A percentile compares a stretch with the other conserved stretches of the same genome.
Evolutionary conservation across 2,888 invertebrate genomes (phyloP).

Genomic region (Drosophila emarginata): DNA sequence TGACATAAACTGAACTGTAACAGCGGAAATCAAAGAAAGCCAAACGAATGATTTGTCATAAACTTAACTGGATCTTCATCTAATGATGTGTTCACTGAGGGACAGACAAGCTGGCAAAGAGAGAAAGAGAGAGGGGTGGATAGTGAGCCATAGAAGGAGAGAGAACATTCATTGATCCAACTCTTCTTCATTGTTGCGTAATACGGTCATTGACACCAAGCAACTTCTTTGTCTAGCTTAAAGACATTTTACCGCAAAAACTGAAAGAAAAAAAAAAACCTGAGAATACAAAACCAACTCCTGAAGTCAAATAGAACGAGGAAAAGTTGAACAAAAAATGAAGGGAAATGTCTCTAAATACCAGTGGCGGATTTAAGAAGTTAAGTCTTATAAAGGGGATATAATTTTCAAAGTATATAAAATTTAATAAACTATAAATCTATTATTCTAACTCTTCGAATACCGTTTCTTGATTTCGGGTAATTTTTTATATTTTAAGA

Average conservation of each 20-base stretch:
- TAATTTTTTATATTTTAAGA: too few relatives aligned
- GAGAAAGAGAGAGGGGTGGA: neutral
- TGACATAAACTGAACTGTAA: conserved; percentile 67
- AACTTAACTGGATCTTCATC: conserved; percentile 47
- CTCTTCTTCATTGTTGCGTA: conserved; percentile 69
- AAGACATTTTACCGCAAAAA: conserved; percentile 35
- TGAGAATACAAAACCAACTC: neutral
- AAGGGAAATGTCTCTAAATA: neutral
- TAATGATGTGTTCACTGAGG: neutral
- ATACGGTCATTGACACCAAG: conserved; percentile 78
- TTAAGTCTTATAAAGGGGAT: neutral
- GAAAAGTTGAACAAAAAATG: neutral
- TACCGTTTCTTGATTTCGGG: too few relatives aligned
- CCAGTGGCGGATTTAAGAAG: neutral
- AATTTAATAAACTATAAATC: too few relatives aligned
- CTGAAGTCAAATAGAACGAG: neutral
- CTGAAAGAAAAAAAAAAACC: neutral
- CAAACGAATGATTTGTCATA: conserved; percentile 52
- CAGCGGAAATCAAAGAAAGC: conserved; percentile 71
- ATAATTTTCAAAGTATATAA: too few relatives aligned
- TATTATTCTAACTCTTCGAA: too few relatives aligned
- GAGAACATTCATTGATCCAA: conserved; percentile 37
- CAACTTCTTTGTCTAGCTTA: conserved; percentile 47
- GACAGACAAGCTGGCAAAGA: neutral
- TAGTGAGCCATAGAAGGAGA: neutral